Percentiles rank a stretch among this genome's conserved stretches.
These are phyloP conservation scores for Threskiornis aethiopicus DNA, from an alignment of 2,797 vertebrate species.

Conservation along the genomic window DNA sequence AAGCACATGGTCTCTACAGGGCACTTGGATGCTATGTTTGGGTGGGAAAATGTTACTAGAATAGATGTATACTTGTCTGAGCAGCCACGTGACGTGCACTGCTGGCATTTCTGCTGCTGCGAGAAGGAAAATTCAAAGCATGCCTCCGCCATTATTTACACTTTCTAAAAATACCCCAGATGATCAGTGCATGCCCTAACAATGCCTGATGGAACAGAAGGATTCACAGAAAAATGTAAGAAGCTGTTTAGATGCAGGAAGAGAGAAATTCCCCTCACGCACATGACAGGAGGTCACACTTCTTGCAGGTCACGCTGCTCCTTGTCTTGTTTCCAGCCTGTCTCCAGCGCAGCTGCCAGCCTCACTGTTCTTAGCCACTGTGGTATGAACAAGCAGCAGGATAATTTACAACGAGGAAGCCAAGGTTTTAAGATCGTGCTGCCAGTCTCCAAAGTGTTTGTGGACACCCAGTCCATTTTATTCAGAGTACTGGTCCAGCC, in stretches of 20 bases:
- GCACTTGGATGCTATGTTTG: not conserved
- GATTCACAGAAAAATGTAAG: not conserved
- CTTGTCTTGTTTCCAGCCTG: not conserved
- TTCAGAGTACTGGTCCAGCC: not conserved
- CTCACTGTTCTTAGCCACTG: not conserved
- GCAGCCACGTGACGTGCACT: not conserved
- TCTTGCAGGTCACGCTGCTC: not conserved
- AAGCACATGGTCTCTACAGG: not conserved
- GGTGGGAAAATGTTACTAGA: constrained; percentile 43
- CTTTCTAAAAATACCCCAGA: not conserved
- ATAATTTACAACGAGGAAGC: not conserved
- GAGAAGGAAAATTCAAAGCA: not conserved
- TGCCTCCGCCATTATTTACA: not conserved
- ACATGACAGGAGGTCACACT: not conserved
- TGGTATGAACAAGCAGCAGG: not conserved
- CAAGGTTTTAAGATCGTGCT: not conserved
- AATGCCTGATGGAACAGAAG: not conserved
- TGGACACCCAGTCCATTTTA: not conserved
- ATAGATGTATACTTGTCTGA: not conserved
- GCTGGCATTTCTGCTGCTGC: not conserved
- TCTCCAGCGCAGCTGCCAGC: not conserved
- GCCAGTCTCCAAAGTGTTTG: not conserved
- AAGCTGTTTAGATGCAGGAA: not conserved
- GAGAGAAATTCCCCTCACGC: not conserved
- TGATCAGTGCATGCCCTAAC: not conserved